These are phyloP conservation scores for Drosophila teissieri DNA, from an alignment of 1,140 invertebrate species.

Conservation along the genomic window DNA sequence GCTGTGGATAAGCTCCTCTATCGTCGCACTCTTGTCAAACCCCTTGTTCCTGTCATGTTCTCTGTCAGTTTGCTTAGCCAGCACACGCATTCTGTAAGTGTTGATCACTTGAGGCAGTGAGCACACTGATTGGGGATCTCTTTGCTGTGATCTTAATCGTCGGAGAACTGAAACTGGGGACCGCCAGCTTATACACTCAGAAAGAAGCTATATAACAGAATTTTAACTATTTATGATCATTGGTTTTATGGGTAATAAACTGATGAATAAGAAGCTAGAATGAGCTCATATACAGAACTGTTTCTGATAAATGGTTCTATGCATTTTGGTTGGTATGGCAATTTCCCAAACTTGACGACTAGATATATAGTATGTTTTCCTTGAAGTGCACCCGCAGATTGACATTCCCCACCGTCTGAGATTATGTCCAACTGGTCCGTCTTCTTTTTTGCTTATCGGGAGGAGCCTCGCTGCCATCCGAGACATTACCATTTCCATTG, in stretches of 20 bases:
- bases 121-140: slow-evolving; percentile 17
- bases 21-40: slow-evolving; percentile 22
- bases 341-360: too few relatives aligned
- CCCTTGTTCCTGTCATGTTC: slow-evolving; percentile 49
- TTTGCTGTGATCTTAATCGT: slow-evolving; percentile 45
- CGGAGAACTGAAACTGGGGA: background rate
- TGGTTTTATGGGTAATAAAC: too few relatives aligned
- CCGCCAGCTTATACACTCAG: background rate
- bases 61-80: slow-evolving; percentile 37
- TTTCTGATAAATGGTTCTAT: too few relatives aligned
- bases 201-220: background rate
- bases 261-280: too few relatives aligned
- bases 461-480: slow-evolving; percentile 46
- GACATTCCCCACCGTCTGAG: slow-evolving; percentile 69
- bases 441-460: slow-evolving; percentile 41
- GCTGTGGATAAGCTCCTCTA: slow-evolving; percentile 17
- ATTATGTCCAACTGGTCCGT: slow-evolving; percentile 70
- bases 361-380: background rate
- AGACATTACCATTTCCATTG: slow-evolving; percentile 75
- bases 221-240: too few relatives aligned
- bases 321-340: too few relatives aligned
- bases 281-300: too few relatives aligned
- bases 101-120: slow-evolving; percentile 36
- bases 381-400: slow-evolving; percentile 29
- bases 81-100: slow-evolving; percentile 13